Conservation (phyloP, 2,888 invertebrate genomes). For the Lordiphosa andalusiaca region DNA sequence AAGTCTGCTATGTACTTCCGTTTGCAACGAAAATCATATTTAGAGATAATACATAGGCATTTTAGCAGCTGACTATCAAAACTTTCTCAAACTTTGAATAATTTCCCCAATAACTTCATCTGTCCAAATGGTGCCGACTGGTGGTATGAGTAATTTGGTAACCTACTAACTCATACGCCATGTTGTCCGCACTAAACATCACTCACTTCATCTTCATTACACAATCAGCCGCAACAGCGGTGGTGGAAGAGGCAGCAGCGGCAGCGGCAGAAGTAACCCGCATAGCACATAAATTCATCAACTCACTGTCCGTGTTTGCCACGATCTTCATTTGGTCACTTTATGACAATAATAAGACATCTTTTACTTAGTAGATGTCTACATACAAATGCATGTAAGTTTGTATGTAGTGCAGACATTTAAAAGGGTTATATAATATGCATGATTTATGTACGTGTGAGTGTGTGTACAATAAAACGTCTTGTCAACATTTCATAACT, state of each 20-base stretch:
- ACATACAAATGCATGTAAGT: constrained; percentile 9
- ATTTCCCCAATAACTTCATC: no score
- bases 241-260: constrained; percentile 1
- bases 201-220: constrained; percentile 14
- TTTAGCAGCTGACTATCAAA: no score
- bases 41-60: no score
- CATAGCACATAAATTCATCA: constrained; percentile 52
- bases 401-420: constrained; percentile 4
- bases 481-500: constrained; percentile 74
- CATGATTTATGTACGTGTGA: constrained; percentile 45
- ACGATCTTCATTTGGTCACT: constrained; percentile 43
- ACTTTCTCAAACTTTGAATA: no score
- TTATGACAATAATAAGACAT: constrained; percentile 67
- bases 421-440: constrained; percentile 25
- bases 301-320: constrained; percentile 13
- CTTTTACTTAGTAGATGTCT: constrained; percentile 35
- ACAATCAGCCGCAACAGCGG: constrained; percentile 9
- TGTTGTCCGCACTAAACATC: constrained; percentile 13
- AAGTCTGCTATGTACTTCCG: no score
- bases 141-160: constrained; percentile 6
- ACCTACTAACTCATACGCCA: constrained; percentile 41
- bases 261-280: constrained; percentile 8
- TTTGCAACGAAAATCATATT: no score
- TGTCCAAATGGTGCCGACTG: neutral
- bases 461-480: constrained; percentile 61